Percentiles rank a stretch among this genome's conserved stretches.
These are phyloP conservation scores for Lepus oiostolus DNA, from an alignment of 2,797 vertebrate genomes.

Conservation along the genomic window DNA sequence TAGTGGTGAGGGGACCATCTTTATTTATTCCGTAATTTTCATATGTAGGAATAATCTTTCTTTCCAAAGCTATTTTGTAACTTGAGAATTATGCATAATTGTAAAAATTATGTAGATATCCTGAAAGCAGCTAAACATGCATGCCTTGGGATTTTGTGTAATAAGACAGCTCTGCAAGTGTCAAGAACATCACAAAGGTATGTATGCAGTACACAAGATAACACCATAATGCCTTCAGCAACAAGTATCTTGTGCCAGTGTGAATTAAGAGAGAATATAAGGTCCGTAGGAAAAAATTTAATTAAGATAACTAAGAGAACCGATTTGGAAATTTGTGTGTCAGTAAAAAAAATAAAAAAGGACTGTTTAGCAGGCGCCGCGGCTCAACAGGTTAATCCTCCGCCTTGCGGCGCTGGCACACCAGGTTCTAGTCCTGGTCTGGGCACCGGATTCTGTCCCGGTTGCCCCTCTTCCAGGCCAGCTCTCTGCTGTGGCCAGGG, in stretches of 20 bases:
- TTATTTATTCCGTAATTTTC: conserved; percentile 38
- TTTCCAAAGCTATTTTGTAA: conserved; percentile 34
- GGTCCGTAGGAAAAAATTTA: not conserved
- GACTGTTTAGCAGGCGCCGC: not conserved
- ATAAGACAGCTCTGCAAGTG: not conserved
- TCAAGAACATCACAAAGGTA: conserved; percentile 12
- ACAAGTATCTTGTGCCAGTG: not conserved
- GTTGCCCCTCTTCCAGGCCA: too few relatives aligned
- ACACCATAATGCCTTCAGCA: conserved; percentile 3
- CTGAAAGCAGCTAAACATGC: conserved; percentile 37
- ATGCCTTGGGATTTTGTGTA: conserved; percentile 4
- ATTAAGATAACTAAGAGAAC: conserved; percentile 37
- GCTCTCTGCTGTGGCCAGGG: too few relatives aligned
- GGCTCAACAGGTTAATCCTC: too few relatives aligned
- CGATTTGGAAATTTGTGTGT: conserved; percentile 47
- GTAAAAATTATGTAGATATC: conserved; percentile 11
- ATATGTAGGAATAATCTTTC: conserved; percentile 20
- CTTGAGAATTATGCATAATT: conserved; percentile 37
- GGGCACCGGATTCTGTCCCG: too few relatives aligned
- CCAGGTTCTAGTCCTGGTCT: too few relatives aligned
- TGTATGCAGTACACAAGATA: not conserved
- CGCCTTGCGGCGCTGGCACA: too few relatives aligned
- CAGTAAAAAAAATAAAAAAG: conserved; percentile 23
- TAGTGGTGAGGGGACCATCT: conserved; percentile 15
- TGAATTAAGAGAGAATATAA: conserved; percentile 3